These are phyloP conservation scores for Lepidurus apus DNA, from an alignment of 1,140 invertebrate genomes.

Conservation along the genomic window DNA sequence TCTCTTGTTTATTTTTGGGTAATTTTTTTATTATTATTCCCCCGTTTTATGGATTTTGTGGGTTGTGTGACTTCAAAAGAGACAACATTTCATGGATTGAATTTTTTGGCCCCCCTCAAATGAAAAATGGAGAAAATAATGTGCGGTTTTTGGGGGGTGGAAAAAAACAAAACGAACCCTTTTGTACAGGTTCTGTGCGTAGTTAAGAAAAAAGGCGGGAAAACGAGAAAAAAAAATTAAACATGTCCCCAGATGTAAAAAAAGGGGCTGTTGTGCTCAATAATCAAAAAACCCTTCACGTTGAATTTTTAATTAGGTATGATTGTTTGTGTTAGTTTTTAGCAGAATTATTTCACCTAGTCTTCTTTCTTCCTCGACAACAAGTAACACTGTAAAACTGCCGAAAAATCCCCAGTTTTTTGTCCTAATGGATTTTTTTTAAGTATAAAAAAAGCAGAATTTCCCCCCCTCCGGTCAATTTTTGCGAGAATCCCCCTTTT, in stretches of 20 bases:
- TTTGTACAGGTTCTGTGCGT: background rate
- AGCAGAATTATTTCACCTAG: background rate
- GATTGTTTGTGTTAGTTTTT: background rate
- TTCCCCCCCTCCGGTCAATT: background rate
- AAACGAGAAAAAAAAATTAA: background rate
- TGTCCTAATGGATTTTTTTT: background rate
- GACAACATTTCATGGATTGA: background rate
- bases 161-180: background rate
- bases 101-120: background rate
- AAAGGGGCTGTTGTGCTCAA: conserved; percentile 11
- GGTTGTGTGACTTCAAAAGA: background rate
- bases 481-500: no score
- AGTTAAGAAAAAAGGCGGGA: background rate
- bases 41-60: background rate
- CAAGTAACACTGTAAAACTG: background rate
- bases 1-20: background rate
- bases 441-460: background rate
- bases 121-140: background rate
- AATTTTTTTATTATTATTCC: background rate
- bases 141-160: no score
- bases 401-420: background rate
- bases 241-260: background rate
- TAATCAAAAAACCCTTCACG: background rate
- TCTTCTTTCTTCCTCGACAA: background rate
- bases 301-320: background rate